Percentiles rank a stretch among this genome's conserved stretches.
Conservation (phyloP, 2,888 invertebrate genomes). For the Pasiphila rectangulata region DNA sequence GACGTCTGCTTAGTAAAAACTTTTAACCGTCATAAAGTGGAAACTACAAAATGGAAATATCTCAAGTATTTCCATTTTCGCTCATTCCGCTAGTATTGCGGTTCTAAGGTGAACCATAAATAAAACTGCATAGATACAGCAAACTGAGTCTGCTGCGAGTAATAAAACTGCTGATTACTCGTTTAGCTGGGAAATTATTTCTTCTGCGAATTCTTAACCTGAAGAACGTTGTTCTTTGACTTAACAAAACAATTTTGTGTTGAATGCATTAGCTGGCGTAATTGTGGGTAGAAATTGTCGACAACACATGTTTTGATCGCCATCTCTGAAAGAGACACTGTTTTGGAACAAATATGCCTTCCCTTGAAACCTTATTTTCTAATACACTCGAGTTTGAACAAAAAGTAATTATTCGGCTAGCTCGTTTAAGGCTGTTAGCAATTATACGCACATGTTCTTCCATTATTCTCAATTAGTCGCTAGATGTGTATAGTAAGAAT, state of each 20-base stretch:
- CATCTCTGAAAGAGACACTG: too few species aligned
- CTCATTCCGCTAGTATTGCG: conserved; percentile 20
- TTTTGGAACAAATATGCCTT: too few species aligned
- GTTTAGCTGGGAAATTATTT: neutral
- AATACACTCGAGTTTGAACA: too few species aligned
- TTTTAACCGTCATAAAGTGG: conserved; percentile 16
- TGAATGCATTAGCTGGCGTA: neutral
- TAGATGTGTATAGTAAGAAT: too few species aligned
- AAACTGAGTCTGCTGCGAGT: neutral
- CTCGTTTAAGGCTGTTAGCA: too few species aligned
- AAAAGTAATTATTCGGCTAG: too few species aligned
- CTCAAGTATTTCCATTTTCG: conserved; percentile 14
- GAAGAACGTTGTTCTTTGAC: neutral
- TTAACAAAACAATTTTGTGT: neutral
- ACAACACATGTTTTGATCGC: too few species aligned
- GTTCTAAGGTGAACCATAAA: conserved; percentile 18
- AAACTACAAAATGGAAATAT: too few species aligned
- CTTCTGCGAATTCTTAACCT: neutral
- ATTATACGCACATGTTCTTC: too few species aligned
- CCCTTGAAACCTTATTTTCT: too few species aligned
- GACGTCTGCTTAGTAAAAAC: conserved; percentile 19
- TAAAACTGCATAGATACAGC: neutral
- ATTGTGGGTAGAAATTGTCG: too few species aligned
- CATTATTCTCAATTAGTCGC: too few species aligned
- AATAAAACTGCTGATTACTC: neutral